Percentiles rank a stretch among this genome's conserved stretches.
phyloP scores from a whole-genome alignment of 92 coral and sea anemone genomes.

The Parazoanthus atlanticus region DNA sequence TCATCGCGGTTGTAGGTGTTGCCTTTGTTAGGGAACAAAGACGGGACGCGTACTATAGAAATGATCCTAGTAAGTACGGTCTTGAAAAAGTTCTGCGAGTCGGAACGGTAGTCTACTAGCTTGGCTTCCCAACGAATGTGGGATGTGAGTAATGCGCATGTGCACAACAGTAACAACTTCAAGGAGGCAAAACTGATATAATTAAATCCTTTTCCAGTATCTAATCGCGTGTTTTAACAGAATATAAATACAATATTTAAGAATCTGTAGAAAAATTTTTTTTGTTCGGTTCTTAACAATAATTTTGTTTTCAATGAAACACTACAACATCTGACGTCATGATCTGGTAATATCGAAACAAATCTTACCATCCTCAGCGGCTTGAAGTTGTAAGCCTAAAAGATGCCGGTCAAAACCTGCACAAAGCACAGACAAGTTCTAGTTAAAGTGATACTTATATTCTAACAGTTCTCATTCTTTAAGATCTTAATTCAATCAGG shows the following conservation, averaged over 20 bases:
- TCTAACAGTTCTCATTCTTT: too few species aligned
- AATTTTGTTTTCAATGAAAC: neutral
- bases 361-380: constrained; percentile 84
- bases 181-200: neutral
- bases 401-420: constrained; percentile 93
- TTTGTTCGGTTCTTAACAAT: too few species aligned
- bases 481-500: too few species aligned
- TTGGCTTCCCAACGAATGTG: neutral
- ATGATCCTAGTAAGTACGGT: constrained; percentile 67
- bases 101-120: neutral
- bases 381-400: constrained; percentile 76
- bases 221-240: neutral
- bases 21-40: constrained; percentile 82
- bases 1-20: constrained; percentile 79
- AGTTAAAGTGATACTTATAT: neutral
- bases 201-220: neutral
- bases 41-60: constrained; percentile 96
- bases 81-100: neutral
- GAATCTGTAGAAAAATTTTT: too few species aligned
- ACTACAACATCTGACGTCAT: neutral
- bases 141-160: constrained; percentile 12
- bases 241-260: neutral
- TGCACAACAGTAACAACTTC: neutral
- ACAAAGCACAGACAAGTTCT: neutral
- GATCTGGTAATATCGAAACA: neutral